Base-by-base conservation (phyloP, 2,113 vertebrate genomes). In the Coptodon bakossiorum region DNA sequence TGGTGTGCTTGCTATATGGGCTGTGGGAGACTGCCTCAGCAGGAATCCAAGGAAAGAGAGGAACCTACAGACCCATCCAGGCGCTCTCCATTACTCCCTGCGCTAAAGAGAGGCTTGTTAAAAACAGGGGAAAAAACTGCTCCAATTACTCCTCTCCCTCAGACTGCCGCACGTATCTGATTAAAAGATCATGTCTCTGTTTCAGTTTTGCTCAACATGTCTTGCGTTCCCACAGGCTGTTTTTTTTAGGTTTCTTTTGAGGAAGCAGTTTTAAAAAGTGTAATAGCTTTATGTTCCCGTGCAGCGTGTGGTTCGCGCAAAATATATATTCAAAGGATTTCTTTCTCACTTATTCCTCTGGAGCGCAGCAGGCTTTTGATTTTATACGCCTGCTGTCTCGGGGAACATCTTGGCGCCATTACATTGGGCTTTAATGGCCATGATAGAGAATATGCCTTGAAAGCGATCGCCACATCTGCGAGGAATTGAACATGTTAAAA, bases 391-490 rank as follows among this genome's bases (percentile, higher is more conserved):
- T 88, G 68, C 84, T 87, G 91, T 93, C 84, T 94, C 81, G 45
- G 86, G 87, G 89, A 95, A 95, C 94, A 95, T 94, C 92, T 94
- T 96, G 95, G 93, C 83, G 50, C 88, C 89, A 93, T 94, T 95
- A 93, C 90, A 90, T 45, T 38, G 61, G 85, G 91, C 16, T 94
- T 96, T 94, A 95, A 95, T 94, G 86, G 85, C 87, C 86, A 16
- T 90, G 95, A 95, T 94, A 93, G 95, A 68, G 88, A 95, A 96
- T 95, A 95, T 95, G 93, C 83, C 92, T 95, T 95, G 92, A 94
- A 95, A 95, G 93, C 89, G 76, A 92, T 93, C 76, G 24, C 90
- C 92, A 95, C 95, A 95, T 96, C 94, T 95, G 93, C 91, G 91
- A 95, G 90, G 91, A 94, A 96, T 93, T 95, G 91, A 92, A 95